A percentile compares a stretch with the other conserved stretches of the same genome.
Evolutionary conservation across 2,113 vertebrate species (phyloP).

Genomic region (Paradoxurus hermaphroditus): DNA sequence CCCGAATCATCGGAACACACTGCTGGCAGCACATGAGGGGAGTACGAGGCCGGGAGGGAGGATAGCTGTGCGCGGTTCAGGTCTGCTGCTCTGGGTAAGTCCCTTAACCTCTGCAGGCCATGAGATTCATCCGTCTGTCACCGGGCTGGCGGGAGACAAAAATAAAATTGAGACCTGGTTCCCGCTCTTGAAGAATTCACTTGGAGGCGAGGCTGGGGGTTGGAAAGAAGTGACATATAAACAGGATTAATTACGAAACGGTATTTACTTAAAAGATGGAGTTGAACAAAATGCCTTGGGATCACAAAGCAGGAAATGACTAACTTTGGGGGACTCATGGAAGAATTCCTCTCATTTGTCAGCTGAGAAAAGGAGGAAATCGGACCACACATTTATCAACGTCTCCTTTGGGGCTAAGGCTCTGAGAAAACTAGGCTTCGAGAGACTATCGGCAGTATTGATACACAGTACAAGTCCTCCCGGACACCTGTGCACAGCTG

Average conservation of each 20-base stretch:
- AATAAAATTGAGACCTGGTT: slow-evolving; percentile 53
- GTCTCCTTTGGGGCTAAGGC: background rate
- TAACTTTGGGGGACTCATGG: slow-evolving; percentile 54
- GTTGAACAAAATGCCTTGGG: slow-evolving; percentile 41
- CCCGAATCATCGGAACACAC: background rate
- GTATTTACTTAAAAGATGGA: slow-evolving; percentile 57
- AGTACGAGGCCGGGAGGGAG: background rate
- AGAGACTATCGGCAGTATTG: background rate
- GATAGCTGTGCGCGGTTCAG: background rate
- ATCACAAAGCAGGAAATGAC: slow-evolving; percentile 73
- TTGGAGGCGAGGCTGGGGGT: background rate
- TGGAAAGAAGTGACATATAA: slow-evolving; percentile 65
- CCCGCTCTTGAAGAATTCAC: slow-evolving; percentile 49
- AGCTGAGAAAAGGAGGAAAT: slow-evolving; percentile 44
- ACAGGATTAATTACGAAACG: slow-evolving; percentile 65
- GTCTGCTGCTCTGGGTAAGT: slow-evolving; percentile 40
- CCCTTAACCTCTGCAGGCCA: slow-evolving; percentile 40
- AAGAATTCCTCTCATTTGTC: slow-evolving; percentile 59
- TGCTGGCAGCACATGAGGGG: background rate
- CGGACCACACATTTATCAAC: background rate
- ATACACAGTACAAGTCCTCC: background rate
- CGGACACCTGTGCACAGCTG: background rate
- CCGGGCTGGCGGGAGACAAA: slow-evolving; percentile 35
- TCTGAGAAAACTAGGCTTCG: background rate
- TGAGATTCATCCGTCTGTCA: slow-evolving; percentile 67